Evolutionary conservation across 2,888 invertebrate species (phyloP), one percentile per base, ranked within the genome.

Genomic region (Clivina fossor): DNA sequence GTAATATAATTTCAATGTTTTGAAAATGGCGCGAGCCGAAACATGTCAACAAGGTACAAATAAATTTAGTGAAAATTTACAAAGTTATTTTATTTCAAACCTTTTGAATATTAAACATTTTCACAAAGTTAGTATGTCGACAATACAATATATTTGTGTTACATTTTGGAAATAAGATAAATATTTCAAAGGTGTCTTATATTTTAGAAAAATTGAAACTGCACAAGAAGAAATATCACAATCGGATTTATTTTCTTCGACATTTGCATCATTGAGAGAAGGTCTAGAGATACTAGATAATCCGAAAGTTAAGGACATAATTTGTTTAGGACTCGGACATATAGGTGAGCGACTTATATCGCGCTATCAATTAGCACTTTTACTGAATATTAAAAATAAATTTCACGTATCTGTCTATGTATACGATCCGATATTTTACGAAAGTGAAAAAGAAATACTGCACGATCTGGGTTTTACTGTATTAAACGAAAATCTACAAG

Each of bases 301-400:
- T 32, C 60, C 68, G 4, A 60, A 66, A 58, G 66, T 84, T 26
- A 66, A 76, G 62, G 80, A 85, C 71, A 81, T 93, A 38, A 75
- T 93, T 61, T 91, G 91, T 74, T 87, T 92, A 68, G 94, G 93
- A 13, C 76, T 95, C 56, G 94, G 94, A 2, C 84, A 83, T 62
- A 82, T 93, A 66, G 81, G 84, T 13, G 81, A 84, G 53, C 85
- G 84, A 62, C 78, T 78, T 60, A 84, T 82, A 61, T 83, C 93
- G 0, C 79, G 84, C 58, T 87, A 88, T 69, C 95, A 95, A 67
- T 76, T 93, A 38, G 89, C 86, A 0, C 77, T 93, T 19, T 76
- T 93, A 49, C 64, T 91, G 7, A 79, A 80, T 59, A 65, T 91
- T 8, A 83, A 84, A 69, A 80, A 84, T 24, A 65, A 76, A 40